Evolutionary conservation across 2,113 vertebrate species (phyloP), one percentile per base, ranked within the genome.

Genomic region (Lepidothrix coronata): DNA sequence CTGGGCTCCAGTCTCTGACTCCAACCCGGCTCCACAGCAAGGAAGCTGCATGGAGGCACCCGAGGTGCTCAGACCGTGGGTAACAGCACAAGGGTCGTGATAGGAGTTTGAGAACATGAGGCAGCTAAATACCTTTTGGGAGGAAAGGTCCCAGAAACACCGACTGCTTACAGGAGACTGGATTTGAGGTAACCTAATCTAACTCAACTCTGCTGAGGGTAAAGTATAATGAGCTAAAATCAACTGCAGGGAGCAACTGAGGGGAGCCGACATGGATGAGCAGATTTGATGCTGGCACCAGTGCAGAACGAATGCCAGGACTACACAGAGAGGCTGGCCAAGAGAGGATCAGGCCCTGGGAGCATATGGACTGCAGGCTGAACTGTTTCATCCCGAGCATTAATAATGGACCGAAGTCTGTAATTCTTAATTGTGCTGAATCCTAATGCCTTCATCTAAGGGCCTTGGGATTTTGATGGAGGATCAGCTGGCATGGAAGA

Each of bases 351-450:
- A 75, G 93, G 92, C 85, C 90, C 88, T 11, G 76, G 83, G 88
- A 96, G 92, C 96, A 96, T 94, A 96, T 86, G 90, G 93, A 92
- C 88, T 92, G 65, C 61, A 67, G 76, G 90, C 93, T 94, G 96
- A 94, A 96, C 76, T 61, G 65, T 43, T 94, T 91, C 93, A 97
- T 83, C 71, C 91, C 31, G 0, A 93, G 85, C 91, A 85, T 94
- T 96, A 96, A 95, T 92, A 95, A 96, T 33, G 75, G 95, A 77
- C 92, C 22, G 1, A 93, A 91, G 72, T 77, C 93, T 91, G 88
- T 81, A 97, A 77, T 75, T 95, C 90, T 81, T 95, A 95, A 96
- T 95, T 93, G 93, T 57, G 79, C 88, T 68, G 85, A 96, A 96
- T 94, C 95, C 82, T 90, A 93, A 93, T 78, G 88, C 75, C 79